phyloP scores from a whole-genome alignment of 2,797 vertebrate genomes.

The Chelonia mydas region DNA sequence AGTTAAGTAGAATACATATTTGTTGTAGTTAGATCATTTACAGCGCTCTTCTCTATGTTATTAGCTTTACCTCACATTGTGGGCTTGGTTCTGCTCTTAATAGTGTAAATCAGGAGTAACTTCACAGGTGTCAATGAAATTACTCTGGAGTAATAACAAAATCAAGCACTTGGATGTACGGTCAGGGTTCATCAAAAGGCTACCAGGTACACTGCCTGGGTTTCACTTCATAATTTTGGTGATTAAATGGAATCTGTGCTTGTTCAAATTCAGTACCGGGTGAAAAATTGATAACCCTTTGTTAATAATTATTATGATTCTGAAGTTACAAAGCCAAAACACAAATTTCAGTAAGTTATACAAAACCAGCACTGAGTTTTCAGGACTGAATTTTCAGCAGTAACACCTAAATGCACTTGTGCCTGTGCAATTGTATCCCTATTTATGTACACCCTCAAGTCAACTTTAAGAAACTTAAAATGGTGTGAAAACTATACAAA shows the following conservation, averaged over 20 bases:
- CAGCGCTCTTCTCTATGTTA: not conserved
- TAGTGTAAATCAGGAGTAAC: slow-evolving; percentile 11
- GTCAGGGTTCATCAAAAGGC: not conserved
- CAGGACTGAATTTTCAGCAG: not conserved
- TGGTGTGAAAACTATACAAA: not conserved
- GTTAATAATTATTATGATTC: slow-evolving; percentile 45
- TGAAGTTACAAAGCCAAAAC: not conserved
- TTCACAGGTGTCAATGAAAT: slow-evolving; percentile 3
- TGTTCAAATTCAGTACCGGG: slow-evolving; percentile 36
- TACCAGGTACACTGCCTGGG: not conserved
- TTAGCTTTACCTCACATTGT: not conserved
- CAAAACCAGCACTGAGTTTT: not conserved
- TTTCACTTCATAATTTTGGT: slow-evolving; percentile 8
- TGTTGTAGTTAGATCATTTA: slow-evolving; percentile 3
- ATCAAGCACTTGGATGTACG: not conserved
- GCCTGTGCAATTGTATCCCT: not conserved
- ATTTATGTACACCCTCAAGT: not conserved
- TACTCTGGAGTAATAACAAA: not conserved
- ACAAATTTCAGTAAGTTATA: slow-evolving; percentile 16
- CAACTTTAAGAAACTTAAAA: not conserved
- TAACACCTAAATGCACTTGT: not conserved
- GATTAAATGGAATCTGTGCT: not conserved
- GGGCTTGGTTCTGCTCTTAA: not conserved
- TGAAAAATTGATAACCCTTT: not conserved
- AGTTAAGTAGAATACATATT: not conserved